Percentiles rank a stretch among this genome's conserved stretches.
phyloP scores from a whole-genome alignment of 2,113 vertebrate genomes.

The Lasiurus borealis region DNA sequence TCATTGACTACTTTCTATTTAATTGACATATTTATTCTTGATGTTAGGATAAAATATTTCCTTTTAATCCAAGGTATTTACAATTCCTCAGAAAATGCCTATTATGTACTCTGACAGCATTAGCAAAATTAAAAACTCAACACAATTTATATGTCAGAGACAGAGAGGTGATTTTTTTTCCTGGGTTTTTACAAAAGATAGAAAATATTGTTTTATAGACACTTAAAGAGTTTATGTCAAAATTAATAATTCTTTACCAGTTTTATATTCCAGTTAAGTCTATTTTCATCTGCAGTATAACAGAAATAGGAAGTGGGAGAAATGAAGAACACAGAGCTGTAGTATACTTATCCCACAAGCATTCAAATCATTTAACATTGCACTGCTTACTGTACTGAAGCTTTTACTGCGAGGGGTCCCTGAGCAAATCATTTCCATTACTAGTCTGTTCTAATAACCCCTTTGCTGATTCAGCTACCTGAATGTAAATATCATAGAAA shows the following conservation, averaged over 20 bases:
- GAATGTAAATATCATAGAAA: slow-evolving; percentile 72
- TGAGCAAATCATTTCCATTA: slow-evolving; percentile 62
- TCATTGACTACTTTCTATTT: background rate
- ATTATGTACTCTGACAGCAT: background rate
- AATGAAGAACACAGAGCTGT: background rate
- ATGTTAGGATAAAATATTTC: slow-evolving; percentile 25
- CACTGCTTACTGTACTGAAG: background rate
- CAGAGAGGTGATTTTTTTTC: background rate
- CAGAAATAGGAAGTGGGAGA: background rate
- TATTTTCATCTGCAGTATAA: background rate
- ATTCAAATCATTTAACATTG: slow-evolving; percentile 38
- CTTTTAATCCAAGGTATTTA: background rate
- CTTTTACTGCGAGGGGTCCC: background rate
- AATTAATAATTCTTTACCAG: background rate
- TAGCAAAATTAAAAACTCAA: background rate
- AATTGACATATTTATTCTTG: background rate
- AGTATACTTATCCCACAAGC: background rate
- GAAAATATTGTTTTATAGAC: background rate
- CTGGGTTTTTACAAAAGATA: background rate
- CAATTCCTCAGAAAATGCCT: background rate
- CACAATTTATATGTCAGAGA: background rate
- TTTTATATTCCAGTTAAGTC: background rate
- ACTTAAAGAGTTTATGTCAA: background rate
- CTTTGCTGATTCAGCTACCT: slow-evolving; percentile 67
- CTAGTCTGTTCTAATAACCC: slow-evolving; percentile 58